Conservation (phyloP, 1,140 invertebrate genomes). For the Drosophila seguyi region DNA sequence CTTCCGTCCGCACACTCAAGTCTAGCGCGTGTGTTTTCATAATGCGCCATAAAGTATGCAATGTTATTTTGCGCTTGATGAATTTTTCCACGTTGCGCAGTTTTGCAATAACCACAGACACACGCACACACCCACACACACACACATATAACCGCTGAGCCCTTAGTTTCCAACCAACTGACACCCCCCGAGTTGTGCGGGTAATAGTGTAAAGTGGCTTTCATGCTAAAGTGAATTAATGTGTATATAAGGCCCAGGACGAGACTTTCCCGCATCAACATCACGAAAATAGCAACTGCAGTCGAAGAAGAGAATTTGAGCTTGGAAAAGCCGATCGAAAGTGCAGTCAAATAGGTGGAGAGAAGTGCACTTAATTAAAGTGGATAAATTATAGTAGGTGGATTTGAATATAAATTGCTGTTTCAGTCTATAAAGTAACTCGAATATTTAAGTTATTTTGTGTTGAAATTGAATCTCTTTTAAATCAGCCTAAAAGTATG, state of each 20-base stretch:
- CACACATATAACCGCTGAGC: too few relatives aligned
- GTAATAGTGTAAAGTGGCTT: slow-evolving; percentile 75
- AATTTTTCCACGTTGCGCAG: slow-evolving; percentile 79
- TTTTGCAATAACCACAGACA: slow-evolving; percentile 44
- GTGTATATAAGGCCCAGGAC: slow-evolving; percentile 33
- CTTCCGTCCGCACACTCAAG: slow-evolving; percentile 23
- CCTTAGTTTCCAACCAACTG: not conserved
- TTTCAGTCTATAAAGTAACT: not conserved
- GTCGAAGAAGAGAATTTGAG: not conserved
- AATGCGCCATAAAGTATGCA: slow-evolving; percentile 84
- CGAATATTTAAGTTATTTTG: not conserved
- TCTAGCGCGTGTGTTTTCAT: slow-evolving; percentile 77
- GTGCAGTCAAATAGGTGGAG: slow-evolving; percentile 14
- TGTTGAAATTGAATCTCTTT: not conserved
- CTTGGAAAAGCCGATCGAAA: slow-evolving; percentile 32
- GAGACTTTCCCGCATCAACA: slow-evolving; percentile 22
- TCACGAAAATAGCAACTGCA: slow-evolving; percentile 9
- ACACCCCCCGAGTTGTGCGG: slow-evolving; percentile 27
- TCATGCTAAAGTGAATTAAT: slow-evolving; percentile 72
- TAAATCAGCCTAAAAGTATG: not conserved
- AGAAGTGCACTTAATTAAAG: slow-evolving; percentile 6
- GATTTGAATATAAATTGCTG: not conserved
- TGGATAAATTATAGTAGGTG: not conserved
- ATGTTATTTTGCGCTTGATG: slow-evolving; percentile 83
- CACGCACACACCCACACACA: slow-evolving; percentile 13